phyloP scores from a whole-genome alignment of 2,888 invertebrate species.

The Hermodice carunculata region DNA sequence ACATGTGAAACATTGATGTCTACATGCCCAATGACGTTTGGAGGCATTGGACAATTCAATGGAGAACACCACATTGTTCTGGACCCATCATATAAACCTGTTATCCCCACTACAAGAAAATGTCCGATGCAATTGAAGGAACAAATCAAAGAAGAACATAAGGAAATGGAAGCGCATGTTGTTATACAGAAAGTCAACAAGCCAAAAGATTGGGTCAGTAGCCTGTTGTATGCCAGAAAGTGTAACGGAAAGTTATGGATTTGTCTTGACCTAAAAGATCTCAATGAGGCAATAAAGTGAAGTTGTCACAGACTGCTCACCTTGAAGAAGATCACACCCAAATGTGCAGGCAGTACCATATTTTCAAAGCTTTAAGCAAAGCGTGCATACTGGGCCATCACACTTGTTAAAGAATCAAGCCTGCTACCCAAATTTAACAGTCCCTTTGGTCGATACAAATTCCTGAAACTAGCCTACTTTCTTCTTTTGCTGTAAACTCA shows the following conservation, averaged over 20 bases:
- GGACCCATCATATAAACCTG: too few relatives aligned
- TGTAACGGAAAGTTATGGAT: slow-evolving; percentile 28
- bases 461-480: not conserved
- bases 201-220: slow-evolving; percentile 26
- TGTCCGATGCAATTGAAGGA: too few relatives aligned
- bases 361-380: slow-evolving; percentile 41
- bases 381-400: slow-evolving; percentile 34
- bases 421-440: slow-evolving; percentile 33
- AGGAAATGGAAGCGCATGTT: too few relatives aligned
- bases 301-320: slow-evolving; percentile 31
- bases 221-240: slow-evolving; percentile 16
- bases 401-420: slow-evolving; percentile 22
- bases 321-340: slow-evolving; percentile 35
- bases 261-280: slow-evolving; percentile 31
- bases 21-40: too few relatives aligned
- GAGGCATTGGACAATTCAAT: too few relatives aligned
- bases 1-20: too few relatives aligned
- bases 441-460: slow-evolving; percentile 31
- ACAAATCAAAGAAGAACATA: too few relatives aligned
- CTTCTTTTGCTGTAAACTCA: too few relatives aligned
- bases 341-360: slow-evolving; percentile 23
- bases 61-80: too few relatives aligned
- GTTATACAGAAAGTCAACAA: too few relatives aligned
- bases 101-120: too few relatives aligned
- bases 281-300: slow-evolving; percentile 32